Conservation (phyloP, 2,797 vertebrate species). For the Acomys russatus region DNA sequence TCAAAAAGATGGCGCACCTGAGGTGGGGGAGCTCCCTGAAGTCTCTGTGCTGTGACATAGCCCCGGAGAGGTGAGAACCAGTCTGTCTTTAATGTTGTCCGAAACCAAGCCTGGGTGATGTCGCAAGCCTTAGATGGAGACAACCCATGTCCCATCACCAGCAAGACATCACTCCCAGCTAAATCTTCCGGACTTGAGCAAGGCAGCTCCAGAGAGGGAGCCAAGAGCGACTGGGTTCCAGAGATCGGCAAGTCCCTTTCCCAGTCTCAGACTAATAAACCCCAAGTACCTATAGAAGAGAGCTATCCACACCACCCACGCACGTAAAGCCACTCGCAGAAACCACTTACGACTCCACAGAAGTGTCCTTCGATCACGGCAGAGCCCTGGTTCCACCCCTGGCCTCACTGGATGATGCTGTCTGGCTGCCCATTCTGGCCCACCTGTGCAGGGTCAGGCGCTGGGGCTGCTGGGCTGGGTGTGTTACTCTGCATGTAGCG, state of each 20-base stretch:
- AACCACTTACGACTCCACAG: constrained; percentile 39
- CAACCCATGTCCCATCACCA: neutral
- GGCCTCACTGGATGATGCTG: constrained; percentile 84
- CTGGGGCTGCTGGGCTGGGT: constrained; percentile 64
- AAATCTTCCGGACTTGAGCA: constrained; percentile 35
- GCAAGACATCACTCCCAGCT: neutral
- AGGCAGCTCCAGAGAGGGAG: neutral
- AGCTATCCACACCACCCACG: constrained; percentile 3
- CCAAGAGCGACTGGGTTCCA: neutral
- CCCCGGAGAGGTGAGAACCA: neutral
- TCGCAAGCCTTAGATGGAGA: constrained; percentile 12
- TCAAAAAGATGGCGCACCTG: neutral
- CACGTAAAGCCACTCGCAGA: constrained; percentile 20
- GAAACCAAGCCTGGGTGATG: neutral
- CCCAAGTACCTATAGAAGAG: neutral
- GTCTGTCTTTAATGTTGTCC: neutral
- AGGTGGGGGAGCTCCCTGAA: neutral
- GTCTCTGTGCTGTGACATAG: accelerated
- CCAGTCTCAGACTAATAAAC: constrained; percentile 2
- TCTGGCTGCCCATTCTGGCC: constrained; percentile 85
- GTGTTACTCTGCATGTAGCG: constrained; percentile 94
- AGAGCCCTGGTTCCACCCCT: neutral
- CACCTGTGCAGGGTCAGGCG: constrained; percentile 85
- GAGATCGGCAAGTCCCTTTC: neutral
- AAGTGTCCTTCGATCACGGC: neutral